These are phyloP conservation scores for Drosophila ohnishii DNA, from an alignment of 1,140 invertebrate genomes.

Conservation along the genomic window DNA sequence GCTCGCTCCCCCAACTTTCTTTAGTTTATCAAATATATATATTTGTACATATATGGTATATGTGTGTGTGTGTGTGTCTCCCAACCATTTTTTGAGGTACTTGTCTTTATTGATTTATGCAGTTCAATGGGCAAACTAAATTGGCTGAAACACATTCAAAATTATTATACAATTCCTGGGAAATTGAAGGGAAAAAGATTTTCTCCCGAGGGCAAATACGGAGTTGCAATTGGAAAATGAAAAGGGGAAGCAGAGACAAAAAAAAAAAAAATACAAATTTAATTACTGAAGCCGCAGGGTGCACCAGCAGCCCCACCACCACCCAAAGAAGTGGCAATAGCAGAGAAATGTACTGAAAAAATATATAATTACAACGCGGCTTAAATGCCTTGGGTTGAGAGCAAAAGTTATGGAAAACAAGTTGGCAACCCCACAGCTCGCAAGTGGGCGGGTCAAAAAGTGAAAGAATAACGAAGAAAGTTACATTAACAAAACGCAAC, in stretches of 20 bases:
- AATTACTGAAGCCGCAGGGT: constrained; percentile 58
- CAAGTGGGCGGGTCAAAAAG: constrained; percentile 54
- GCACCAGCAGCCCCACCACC: constrained; percentile 7
- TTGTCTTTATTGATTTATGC: constrained; percentile 65
- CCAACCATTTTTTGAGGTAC: constrained; percentile 14
- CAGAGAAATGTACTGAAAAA: constrained; percentile 48
- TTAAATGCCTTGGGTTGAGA: constrained; percentile 68
- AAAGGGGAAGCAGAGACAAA: constrained; percentile 13
- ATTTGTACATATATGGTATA: background rate
- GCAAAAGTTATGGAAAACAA: constrained; percentile 66
- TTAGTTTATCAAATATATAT: constrained; percentile 46
- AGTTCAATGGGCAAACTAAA: constrained; percentile 36
- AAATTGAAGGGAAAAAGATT: constrained; percentile 8
- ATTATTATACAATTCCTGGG: constrained; percentile 22
- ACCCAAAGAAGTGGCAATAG: constrained; percentile 31
- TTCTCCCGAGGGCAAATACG: background rate
- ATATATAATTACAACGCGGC: constrained; percentile 72
- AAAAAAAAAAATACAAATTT: constrained; percentile 54
- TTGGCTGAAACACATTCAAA: constrained; percentile 37
- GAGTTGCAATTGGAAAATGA: constrained; percentile 12
- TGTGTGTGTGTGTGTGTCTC: constrained; percentile 12
- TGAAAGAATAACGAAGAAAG: constrained; percentile 76
- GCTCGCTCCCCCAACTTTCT: constrained; percentile 23
- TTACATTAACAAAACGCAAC: constrained; percentile 63
- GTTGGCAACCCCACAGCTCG: constrained; percentile 44